These are phyloP conservation scores for Pterostichus niger DNA, from an alignment of 2,888 invertebrate genomes.

Conservation along the genomic window DNA sequence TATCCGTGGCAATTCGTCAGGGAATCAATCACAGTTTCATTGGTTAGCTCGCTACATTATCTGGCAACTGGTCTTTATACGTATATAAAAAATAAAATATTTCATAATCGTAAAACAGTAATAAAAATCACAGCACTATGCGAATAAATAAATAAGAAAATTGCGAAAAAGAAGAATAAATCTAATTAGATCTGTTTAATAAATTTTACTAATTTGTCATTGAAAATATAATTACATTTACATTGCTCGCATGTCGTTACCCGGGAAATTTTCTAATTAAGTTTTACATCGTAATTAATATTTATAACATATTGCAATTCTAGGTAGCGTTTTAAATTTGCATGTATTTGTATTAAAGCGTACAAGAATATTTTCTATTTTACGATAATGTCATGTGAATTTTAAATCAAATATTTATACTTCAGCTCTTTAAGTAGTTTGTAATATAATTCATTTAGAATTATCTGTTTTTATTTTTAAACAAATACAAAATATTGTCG, in stretches of 20 bases:
- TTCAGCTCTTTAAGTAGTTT: too few relatives aligned
- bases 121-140: background rate
- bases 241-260: background rate
- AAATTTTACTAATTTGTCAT: background rate
- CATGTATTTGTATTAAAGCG: background rate
- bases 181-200: background rate
- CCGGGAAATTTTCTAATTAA: background rate
- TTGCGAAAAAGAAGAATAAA: background rate
- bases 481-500: too few relatives aligned
- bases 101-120: background rate
- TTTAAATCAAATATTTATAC: too few relatives aligned
- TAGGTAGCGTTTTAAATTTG: background rate
- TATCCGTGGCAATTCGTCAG: background rate
- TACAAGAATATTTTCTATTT: too few relatives aligned
- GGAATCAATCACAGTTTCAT: slow-evolving; percentile 10
- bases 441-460: too few relatives aligned
- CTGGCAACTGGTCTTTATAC: too few relatives aligned
- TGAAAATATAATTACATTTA: too few relatives aligned
- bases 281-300: slow-evolving; percentile 3
- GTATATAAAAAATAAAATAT: background rate
- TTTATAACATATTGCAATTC: background rate
- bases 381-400: too few relatives aligned
- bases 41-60: background rate
- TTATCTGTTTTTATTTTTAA: too few relatives aligned
- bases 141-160: background rate